Evolutionary conservation across 2,888 invertebrate species (phyloP).

Genomic region (Odontothrips loti): DNA sequence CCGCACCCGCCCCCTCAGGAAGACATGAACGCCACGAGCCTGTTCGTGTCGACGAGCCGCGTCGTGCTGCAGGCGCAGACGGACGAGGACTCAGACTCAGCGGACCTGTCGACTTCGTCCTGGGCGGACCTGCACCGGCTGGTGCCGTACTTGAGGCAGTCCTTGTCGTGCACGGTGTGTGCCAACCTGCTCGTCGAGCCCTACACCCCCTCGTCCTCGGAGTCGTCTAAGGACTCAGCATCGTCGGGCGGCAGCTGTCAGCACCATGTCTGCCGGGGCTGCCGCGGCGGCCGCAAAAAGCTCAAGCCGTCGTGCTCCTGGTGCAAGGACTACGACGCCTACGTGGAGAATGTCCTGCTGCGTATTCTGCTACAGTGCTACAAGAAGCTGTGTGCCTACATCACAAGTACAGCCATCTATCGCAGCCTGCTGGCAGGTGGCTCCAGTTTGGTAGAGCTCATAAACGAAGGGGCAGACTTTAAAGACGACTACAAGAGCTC

Average conservation of each 20-base stretch:
- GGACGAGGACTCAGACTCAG: constrained; percentile 47
- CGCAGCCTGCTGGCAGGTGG: constrained; percentile 52
- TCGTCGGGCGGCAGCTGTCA: constrained; percentile 73
- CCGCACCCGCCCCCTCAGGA: background rate
- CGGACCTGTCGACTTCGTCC: constrained; percentile 51
- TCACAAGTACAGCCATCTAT: constrained; percentile 69
- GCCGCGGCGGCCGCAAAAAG: constrained; percentile 78
- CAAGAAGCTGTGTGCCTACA: constrained; percentile 79
- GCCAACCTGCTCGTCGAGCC: constrained; percentile 77
- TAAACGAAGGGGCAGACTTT: constrained; percentile 75
- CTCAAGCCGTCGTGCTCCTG: constrained; percentile 78
- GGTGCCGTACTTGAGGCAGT: constrained; percentile 78
- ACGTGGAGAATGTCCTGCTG: constrained; percentile 75
- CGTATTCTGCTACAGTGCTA: constrained; percentile 81
- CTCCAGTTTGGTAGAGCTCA: constrained; percentile 65
- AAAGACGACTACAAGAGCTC: constrained; percentile 70
- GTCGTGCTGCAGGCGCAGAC: constrained; percentile 71
- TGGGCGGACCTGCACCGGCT: constrained; percentile 78
- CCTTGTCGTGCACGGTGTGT: constrained; percentile 86
- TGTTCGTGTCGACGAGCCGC: constrained; percentile 77
- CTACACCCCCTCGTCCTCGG: constrained; percentile 66
- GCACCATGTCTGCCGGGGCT: constrained; percentile 82
- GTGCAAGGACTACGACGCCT: constrained; percentile 79
- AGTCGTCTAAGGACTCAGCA: constrained; percentile 67
- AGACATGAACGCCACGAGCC: constrained; percentile 73